Conservation (phyloP, 2,797 vertebrate genomes). For the Notamacropus eugenii region DNA sequence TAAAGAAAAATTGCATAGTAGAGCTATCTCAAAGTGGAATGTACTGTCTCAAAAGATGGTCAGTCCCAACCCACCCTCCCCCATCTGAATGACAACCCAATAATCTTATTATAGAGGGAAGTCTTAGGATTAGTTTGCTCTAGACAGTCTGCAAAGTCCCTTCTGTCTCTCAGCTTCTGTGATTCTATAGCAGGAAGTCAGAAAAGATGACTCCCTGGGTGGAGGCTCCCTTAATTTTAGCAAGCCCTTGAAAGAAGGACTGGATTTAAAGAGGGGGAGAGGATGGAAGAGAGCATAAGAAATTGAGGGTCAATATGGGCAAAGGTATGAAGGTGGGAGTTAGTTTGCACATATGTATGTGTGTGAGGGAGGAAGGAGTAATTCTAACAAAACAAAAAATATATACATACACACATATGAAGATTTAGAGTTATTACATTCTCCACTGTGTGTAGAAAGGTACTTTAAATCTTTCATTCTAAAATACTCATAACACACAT, state of each 20-base stretch:
- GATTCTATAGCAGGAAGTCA: constrained; percentile 6
- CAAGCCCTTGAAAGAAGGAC: not conserved
- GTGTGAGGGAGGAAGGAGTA: not conserved
- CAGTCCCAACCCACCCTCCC: not conserved
- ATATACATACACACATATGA: not conserved
- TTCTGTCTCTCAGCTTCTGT: not conserved
- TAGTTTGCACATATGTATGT: not conserved
- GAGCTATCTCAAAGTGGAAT: not conserved
- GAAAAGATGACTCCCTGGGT: not conserved
- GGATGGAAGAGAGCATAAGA: not conserved
- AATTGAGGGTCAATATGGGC: not conserved
- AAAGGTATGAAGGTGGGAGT: not conserved
- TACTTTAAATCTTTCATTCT: constrained; percentile 25
- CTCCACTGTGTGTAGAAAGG: not conserved
- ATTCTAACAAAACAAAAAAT: not conserved
- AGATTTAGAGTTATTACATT: not conserved
- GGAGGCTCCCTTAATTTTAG: not conserved
- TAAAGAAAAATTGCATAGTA: not conserved
- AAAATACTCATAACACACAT: not conserved
- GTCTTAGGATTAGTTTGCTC: not conserved
- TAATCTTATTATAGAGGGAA: not conserved
- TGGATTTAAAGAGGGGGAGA: not conserved
- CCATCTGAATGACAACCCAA: not conserved
- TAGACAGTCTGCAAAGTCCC: not conserved
- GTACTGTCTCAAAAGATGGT: not conserved